Base-by-base conservation (phyloP, 2,797 vertebrate species). In the Sphaeramia orbicularis region DNA sequence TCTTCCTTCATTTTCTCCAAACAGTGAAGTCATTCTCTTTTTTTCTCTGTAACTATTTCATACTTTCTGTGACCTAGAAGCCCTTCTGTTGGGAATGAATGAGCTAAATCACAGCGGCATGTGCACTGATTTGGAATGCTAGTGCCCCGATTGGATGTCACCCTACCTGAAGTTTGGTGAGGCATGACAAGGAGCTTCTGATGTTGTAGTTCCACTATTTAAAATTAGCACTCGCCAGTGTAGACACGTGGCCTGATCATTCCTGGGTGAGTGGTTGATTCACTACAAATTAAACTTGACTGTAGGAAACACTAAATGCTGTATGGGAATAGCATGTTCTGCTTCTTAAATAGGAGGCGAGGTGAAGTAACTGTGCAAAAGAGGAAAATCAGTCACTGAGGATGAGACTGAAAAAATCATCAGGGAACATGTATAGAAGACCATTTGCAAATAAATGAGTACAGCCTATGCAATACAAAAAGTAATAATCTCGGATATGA, bases 211-310 rank as follows among this genome's bases (percentile, higher is more conserved):
- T 48, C 38, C 62, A 44, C 45, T 54, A 35, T 58, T 72, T 70
- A 63, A 75, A 81, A 74, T 77, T 5, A 81, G 66, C 45, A 47
- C 51, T 62, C 45, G 40, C 80, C 50, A 68, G 38, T 32, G 37
- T 10, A 18, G 53, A 4, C 38, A 45, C 13, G 27, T 54, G 35
- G 50, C 7, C 36, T 15, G 60, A 65, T 77, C 63, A 19, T 60
- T 15, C 42, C 47, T 0, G 44, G 47, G 41, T 59, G 71, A 42
- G 38, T 54, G 51, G 55, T 53, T 53, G 10, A 24, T 21, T 40
- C 40, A 14, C 10, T 40, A 14, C 4, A 14, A 40, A 11, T 38
- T 24, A 2, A 16, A 16, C 32, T 40, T 10, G 7, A 4, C 14
- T 44, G 16, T 19, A 43, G 38, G 49, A 66, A 60, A 51, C 60